Percentiles rank a stretch among this genome's conserved stretches.
These are phyloP conservation scores for Zaprionus lineosus DNA, from an alignment of 2,888 invertebrate genomes.

Conservation along the genomic window DNA sequence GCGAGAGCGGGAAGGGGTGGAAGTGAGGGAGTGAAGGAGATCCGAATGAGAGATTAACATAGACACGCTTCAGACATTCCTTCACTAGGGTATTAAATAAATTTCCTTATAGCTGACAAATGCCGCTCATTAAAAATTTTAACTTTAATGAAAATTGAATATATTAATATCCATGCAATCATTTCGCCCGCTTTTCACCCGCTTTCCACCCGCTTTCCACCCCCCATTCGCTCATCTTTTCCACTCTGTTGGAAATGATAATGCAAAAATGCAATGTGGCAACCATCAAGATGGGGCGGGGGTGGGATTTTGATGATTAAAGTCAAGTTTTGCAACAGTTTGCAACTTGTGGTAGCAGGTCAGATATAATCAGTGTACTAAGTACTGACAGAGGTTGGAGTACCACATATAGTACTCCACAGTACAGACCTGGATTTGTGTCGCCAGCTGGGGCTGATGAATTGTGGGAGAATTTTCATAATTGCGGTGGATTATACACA, in stretches of 20 bases:
- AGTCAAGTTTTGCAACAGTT: conserved; percentile 40
- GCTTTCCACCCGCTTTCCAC: no score
- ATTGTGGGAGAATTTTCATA: conserved; percentile 67
- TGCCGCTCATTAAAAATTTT: conserved; percentile 21
- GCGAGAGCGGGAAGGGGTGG: conserved; percentile 4
- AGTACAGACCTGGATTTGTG: conserved; percentile 11
- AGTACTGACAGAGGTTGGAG: not conserved
- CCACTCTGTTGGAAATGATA: conserved; percentile 49
- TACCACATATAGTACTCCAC: not conserved
- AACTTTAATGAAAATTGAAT: no score
- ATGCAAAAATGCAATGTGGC: conserved; percentile 49
- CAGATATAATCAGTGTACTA: conserved; percentile 40
- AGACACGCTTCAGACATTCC: conserved; percentile 33
- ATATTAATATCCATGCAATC: not conserved
- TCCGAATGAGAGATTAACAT: conserved; percentile 1
- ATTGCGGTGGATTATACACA: conserved; percentile 41
- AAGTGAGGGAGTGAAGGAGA: conserved; percentile 10
- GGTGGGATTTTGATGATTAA: conserved; percentile 64
- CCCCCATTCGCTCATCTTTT: no score
- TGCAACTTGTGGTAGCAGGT: conserved; percentile 1
- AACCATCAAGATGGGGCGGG: conserved; percentile 39
- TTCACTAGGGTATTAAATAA: conserved; percentile 48
- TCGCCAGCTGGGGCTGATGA: conserved; percentile 37
- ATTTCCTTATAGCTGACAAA: conserved; percentile 32
- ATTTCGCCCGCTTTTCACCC: no score